Conservation (phyloP, 2,113 vertebrate genomes). For the Clinocottus analis region DNA sequence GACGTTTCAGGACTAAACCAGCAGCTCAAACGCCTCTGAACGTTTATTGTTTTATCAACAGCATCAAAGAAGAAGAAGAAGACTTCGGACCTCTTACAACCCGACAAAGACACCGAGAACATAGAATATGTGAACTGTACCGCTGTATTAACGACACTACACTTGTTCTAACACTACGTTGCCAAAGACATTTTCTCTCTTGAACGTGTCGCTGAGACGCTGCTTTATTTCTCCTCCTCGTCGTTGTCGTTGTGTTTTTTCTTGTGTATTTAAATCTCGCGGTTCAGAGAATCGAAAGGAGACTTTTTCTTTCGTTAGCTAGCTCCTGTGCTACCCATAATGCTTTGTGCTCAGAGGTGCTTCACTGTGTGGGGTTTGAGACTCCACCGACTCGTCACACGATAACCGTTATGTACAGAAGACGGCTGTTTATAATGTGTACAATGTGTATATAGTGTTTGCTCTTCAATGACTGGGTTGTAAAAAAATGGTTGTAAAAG, state of each 20-base stretch:
- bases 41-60: background rate
- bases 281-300: conserved; percentile 57
- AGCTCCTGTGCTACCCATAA: conserved; percentile 11
- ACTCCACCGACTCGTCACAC: conserved; percentile 38
- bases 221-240: conserved; percentile 35
- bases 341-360: conserved; percentile 27
- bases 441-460: conserved; percentile 59
- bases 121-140: conserved; percentile 30
- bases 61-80: background rate
- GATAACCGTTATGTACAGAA: conserved; percentile 62
- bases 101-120: background rate
- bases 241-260: conserved; percentile 1
- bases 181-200: conserved; percentile 69
- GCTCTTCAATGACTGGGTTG: conserved; percentile 52
- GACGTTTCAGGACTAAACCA: background rate
- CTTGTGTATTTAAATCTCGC: conserved; percentile 50
- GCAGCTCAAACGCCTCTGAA: background rate
- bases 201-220: conserved; percentile 49
- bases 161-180: conserved; percentile 26
- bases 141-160: conserved; percentile 29
- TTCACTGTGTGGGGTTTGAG: conserved; percentile 62
- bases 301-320: conserved; percentile 44
- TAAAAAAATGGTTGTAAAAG: conserved; percentile 56
- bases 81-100: background rate
- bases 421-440: conserved; percentile 63